Conservation (phyloP, 2,797 vertebrate genomes). For the Alauda arvensis region DNA sequence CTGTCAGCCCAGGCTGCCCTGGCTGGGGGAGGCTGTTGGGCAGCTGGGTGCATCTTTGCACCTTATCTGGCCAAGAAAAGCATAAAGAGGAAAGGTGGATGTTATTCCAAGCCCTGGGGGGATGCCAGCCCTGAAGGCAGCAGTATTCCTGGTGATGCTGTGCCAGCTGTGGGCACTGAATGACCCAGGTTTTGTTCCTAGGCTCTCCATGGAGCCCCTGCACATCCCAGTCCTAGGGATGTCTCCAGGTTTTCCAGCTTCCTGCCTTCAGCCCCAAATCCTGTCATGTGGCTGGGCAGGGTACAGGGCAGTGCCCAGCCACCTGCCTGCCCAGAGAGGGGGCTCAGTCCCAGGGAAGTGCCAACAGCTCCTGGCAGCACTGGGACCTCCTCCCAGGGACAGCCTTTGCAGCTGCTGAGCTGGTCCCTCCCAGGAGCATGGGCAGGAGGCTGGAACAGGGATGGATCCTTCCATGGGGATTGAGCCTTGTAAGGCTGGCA, state of each 20-base stretch:
- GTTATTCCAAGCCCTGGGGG: neutral
- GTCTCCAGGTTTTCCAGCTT: neutral
- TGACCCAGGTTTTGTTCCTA: neutral
- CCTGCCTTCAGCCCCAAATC: neutral
- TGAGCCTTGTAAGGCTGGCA: accelerated
- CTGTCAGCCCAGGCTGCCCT: neutral
- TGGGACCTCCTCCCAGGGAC: neutral
- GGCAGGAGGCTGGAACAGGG: neutral
- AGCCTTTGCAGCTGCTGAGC: neutral
- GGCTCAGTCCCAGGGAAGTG: neutral
- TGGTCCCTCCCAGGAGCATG: accelerated
- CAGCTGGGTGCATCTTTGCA: neutral
- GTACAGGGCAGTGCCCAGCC: accelerated
- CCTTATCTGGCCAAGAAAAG: neutral
- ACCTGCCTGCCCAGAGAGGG: accelerated
- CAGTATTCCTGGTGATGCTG: neutral
- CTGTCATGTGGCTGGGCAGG: accelerated
- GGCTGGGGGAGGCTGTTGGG: neutral
- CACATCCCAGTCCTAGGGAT: accelerated
- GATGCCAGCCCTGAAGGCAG: neutral
- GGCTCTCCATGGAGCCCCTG: neutral
- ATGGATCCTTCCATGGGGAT: neutral
- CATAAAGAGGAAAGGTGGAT: neutral
- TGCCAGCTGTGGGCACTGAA: neutral
- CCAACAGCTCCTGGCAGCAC: neutral